Percentiles rank a stretch among this genome's conserved stretches.
Conservation (phyloP, 2,113 vertebrate species). For the Elanus axillaris region DNA sequence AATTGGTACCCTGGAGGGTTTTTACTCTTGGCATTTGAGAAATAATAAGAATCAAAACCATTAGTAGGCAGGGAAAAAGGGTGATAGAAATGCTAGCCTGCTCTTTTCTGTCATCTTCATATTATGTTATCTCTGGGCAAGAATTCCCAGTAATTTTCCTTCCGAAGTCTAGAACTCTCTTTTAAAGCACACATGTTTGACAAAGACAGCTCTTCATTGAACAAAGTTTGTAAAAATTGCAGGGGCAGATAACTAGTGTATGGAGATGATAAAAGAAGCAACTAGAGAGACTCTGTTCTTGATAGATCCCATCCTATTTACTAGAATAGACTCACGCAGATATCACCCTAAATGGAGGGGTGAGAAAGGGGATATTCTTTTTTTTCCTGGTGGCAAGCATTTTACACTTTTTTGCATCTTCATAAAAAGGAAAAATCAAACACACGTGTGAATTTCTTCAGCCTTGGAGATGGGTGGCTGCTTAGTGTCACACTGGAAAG, state of each 20-base stretch:
- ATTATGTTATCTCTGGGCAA: conserved; percentile 36
- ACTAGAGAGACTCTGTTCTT: background rate
- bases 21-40: conserved; percentile 56
- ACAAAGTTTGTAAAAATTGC: conserved; percentile 13
- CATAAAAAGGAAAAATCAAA: conserved; percentile 16
- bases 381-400: background rate
- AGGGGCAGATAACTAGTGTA: background rate
- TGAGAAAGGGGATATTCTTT: background rate
- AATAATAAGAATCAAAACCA: conserved; percentile 66
- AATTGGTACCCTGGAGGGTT: conserved; percentile 66
- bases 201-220: background rate
- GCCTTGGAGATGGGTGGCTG: conserved; percentile 48
- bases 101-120: conserved; percentile 21
- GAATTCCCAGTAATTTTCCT: conserved; percentile 13
- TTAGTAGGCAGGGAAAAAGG: conserved; percentile 36
- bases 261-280: background rate
- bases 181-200: background rate
- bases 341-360: background rate
- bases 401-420: background rate
- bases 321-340: background rate
- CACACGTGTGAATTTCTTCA: conserved; percentile 41
- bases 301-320: background rate
- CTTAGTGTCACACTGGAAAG: conserved; percentile 25
- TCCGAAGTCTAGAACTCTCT: background rate
- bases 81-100: background rate